Evolutionary conservation across 2,888 invertebrate species (phyloP), one percentile per base, ranked within the genome.

Genomic region (Megastigmus dorsalis): DNA sequence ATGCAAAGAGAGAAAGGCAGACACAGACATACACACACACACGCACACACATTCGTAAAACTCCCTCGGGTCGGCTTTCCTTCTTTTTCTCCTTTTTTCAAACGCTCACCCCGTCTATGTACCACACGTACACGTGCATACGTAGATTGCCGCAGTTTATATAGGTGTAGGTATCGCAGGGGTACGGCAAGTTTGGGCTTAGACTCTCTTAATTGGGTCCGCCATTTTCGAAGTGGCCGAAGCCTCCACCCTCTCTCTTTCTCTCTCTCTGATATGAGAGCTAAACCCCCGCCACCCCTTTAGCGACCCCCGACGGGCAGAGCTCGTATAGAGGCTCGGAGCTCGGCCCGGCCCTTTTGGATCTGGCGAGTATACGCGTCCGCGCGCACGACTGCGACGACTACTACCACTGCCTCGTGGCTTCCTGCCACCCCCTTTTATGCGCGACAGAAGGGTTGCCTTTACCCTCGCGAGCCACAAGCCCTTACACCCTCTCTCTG

Each of bases 151-250:
- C n/a, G n/a, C n/a, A n/a, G n/a, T n/a, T 15, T 55, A 4, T 18
- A 13, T 28, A n/a, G 20, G 10, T n/a, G 1, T 10, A 36, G 3
- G 10, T 55, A 20, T 36, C 3, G 13, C 33, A 18, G 15, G 4
- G 7, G 33, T 36, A n/a, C n/a, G n/a, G 4, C 28, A 13, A n/a
- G 41, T 41, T 18, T n/a, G 18, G 52, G 70, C 55, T 71, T 67
- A 70, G 59, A 57, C 68, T 70, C 62, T 80, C 85, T 86, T 88
- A 88, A 88, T 88, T 88, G 88, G 87, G 88, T 87, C 87, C 87
- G 87, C 88, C 88, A 88, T 88, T 88, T 88, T 88, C 86, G 84
- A n/a, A n/a, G 83, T 79, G 77, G 77, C 79, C 81, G 81, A 82
- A 79, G 82, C 82, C 80, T 82, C 80, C 78, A 78, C 73, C 71